phyloP scores from a whole-genome alignment of 1,140 invertebrate species.

The Pararge aegeria region DNA sequence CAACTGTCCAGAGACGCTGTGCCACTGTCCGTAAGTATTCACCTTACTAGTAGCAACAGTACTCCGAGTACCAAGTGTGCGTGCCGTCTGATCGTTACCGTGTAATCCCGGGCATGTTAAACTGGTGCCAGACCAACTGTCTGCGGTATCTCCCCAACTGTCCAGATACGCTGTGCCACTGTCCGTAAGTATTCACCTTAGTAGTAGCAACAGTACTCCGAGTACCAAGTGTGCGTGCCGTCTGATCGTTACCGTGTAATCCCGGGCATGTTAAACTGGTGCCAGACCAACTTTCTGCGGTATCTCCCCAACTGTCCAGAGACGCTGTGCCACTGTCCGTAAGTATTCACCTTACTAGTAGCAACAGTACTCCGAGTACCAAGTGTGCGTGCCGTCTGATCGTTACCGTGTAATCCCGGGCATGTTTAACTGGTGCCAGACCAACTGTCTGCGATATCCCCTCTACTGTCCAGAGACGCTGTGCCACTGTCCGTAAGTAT shows the following conservation, averaged over 20 bases:
- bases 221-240: constrained; percentile 86
- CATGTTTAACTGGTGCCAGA: constrained; percentile 90
- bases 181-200: constrained; percentile 85
- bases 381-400: constrained; percentile 85
- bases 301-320: constrained; percentile 92
- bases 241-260: constrained; percentile 76
- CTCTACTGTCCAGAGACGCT: constrained; percentile 88
- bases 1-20: constrained; percentile 87
- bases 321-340: constrained; percentile 89
- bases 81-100: constrained; percentile 82
- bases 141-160: constrained; percentile 92
- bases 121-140: constrained; percentile 92
- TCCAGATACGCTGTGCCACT: constrained; percentile 85
- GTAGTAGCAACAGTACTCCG: no score
- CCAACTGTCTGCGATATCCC: constrained; percentile 90
- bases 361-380: no score
- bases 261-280: constrained; percentile 89
- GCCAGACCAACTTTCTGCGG: constrained; percentile 89
- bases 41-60: background rate
- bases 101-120: constrained; percentile 85
- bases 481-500: constrained; percentile 91
- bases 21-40: constrained; percentile 89
- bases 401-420: constrained; percentile 80
- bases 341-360: constrained; percentile 80
- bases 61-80: constrained; percentile 83